phyloP scores from a whole-genome alignment of 2,797 vertebrate genomes.

The Balearica regulorum region DNA sequence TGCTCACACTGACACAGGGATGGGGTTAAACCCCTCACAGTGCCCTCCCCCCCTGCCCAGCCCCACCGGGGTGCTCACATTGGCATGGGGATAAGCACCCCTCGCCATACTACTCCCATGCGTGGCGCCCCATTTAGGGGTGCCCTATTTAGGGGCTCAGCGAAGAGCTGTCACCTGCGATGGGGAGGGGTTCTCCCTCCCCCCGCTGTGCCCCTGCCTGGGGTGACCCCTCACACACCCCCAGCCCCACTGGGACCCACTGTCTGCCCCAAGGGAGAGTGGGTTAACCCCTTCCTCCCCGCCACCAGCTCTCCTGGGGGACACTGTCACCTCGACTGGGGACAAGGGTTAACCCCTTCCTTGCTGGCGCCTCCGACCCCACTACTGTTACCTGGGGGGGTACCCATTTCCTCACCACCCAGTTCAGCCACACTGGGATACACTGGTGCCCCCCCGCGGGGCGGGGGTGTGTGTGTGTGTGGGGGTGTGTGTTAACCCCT shows the following conservation, averaged over 20 bases:
- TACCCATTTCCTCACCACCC: background rate
- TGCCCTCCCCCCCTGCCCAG: background rate
- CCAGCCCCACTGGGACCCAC: background rate
- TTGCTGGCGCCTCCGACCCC: background rate
- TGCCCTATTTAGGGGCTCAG: background rate
- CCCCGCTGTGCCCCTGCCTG: accelerated
- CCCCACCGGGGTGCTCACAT: background rate
- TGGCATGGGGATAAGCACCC: background rate
- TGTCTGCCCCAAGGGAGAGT: background rate
- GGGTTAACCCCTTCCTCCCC: background rate
- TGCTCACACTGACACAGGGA: background rate
- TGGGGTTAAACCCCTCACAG: background rate
- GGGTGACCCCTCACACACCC: background rate
- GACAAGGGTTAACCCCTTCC: background rate
- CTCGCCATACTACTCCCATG: no score
- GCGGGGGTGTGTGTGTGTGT: accelerated
- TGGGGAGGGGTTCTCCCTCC: background rate
- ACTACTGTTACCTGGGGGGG: background rate
- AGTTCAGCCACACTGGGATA: background rate
- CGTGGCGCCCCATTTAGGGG: background rate
- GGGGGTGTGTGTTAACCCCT: background rate
- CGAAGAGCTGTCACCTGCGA: background rate
- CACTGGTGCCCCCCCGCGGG: accelerated
- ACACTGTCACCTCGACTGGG: background rate
- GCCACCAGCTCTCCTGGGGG: background rate